phyloP scores from a whole-genome alignment of 2,113 vertebrate species.

The Triplophysa siluroides region DNA sequence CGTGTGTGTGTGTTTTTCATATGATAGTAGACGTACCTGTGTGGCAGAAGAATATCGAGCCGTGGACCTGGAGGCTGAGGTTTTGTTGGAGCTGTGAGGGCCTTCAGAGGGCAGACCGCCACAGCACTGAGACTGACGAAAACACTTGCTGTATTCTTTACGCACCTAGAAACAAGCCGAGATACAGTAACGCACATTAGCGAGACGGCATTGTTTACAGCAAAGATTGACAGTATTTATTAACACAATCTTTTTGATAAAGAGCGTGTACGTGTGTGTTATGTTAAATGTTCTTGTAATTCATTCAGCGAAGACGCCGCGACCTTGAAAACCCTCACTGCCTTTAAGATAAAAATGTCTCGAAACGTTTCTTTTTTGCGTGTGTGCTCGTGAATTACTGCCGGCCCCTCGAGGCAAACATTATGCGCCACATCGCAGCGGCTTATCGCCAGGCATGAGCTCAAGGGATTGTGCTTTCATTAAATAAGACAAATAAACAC shows the following conservation, averaged over 20 bases:
- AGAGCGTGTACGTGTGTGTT: too few relatives aligned
- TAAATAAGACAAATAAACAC: conserved; percentile 50
- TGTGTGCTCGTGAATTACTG: conserved; percentile 26
- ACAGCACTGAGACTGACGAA: conserved; percentile 94
- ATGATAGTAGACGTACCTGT: conserved; percentile 76
- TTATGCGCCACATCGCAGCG: conserved; percentile 31
- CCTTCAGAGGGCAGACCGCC: conserved; percentile 87
- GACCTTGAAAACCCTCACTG: not conserved
- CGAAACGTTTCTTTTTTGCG: not conserved
- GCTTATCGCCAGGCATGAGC: conserved; percentile 46
- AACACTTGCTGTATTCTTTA: conserved; percentile 97
- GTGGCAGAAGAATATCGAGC: conserved; percentile 97
- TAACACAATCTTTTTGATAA: too few relatives aligned
- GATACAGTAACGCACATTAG: conserved; percentile 1
- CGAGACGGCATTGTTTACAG: not conserved
- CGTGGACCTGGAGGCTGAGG: conserved; percentile 88
- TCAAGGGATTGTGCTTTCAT: conserved; percentile 47
- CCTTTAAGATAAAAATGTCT: not conserved
- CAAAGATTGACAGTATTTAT: not conserved
- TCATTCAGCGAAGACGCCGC: not conserved
- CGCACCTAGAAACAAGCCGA: conserved; percentile 79
- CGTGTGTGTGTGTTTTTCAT: not conserved
- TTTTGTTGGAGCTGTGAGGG: conserved; percentile 89
- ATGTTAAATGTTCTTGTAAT: too few relatives aligned
- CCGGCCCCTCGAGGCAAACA: conserved; percentile 44